phyloP scores from a whole-genome alignment of 2,888 invertebrate species.

The Vanessa cardui region DNA sequence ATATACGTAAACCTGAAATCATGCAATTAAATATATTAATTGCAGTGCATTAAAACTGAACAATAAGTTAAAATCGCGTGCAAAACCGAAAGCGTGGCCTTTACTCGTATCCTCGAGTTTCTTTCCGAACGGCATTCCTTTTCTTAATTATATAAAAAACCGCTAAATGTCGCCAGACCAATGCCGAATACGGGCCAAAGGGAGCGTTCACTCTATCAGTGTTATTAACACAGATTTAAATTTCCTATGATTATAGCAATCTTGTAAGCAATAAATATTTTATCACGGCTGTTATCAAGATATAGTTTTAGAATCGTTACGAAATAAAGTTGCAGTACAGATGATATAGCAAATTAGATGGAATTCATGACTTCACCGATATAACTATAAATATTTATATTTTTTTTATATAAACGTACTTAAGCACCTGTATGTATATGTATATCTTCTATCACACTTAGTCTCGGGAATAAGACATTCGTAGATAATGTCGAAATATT shows the following conservation, averaged over 20 bases:
- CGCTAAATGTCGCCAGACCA: neutral
- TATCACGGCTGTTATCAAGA: no score
- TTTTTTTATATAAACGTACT: no score
- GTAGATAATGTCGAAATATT: no score
- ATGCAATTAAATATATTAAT: neutral
- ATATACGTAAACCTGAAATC: neutral
- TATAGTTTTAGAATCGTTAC: no score
- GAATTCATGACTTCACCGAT: no score
- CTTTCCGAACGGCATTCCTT: conserved; percentile 14
- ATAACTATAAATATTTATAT: no score
- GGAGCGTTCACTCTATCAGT: neutral
- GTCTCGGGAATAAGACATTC: no score
- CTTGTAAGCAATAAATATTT: no score
- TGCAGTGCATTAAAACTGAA: neutral
- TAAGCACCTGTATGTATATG: no score
- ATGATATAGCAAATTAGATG: no score
- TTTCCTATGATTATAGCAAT: neutral
- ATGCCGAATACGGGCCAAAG: neutral
- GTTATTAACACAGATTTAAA: neutral
- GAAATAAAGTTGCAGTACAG: no score
- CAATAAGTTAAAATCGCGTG: conserved; percentile 11
- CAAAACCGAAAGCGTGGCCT: conserved; percentile 24
- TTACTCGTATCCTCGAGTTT: conserved; percentile 19
- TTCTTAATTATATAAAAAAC: neutral
- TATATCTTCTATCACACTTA: no score